Conservation (phyloP, 1,140 invertebrate species). For the Drosophila virilis region DNA sequence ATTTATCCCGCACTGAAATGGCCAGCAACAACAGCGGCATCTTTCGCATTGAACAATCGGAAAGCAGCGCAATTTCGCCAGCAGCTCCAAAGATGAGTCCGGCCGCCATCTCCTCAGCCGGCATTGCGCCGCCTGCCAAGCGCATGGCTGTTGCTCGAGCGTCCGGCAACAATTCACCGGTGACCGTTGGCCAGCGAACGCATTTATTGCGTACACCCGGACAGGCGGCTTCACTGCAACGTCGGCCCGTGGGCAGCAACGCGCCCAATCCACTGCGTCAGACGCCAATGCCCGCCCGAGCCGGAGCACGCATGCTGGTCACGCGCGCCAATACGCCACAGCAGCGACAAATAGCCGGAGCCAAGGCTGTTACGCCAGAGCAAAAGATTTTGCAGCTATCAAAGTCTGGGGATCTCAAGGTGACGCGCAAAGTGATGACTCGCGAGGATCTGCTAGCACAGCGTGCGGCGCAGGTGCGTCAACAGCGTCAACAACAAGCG, state of each 20-base stretch:
- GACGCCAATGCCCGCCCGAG: constrained; percentile 27
- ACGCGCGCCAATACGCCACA: constrained; percentile 32
- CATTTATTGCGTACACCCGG: constrained; percentile 60
- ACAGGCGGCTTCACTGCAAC: constrained; percentile 43
- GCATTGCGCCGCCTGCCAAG: constrained; percentile 20
- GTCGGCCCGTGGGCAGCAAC: constrained; percentile 33
- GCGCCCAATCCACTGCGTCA: constrained; percentile 41
- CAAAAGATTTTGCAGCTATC: constrained; percentile 82
- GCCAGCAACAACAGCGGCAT: constrained; percentile 65
- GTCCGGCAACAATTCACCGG: constrained; percentile 48
- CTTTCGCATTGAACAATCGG: constrained; percentile 57
- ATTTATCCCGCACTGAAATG: constrained; percentile 70
- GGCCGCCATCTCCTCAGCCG: neutral
- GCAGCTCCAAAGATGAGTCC: constrained; percentile 41
- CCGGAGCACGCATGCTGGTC: constrained; percentile 37
- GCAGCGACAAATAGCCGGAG: constrained; percentile 29
- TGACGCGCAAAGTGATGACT: constrained; percentile 81
- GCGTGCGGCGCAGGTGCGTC: constrained; percentile 54
- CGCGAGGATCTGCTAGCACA: constrained; percentile 69
- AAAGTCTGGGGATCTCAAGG: constrained; percentile 80
- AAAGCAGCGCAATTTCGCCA: constrained; percentile 28
- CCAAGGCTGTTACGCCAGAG: constrained; percentile 74
- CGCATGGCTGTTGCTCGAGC: constrained; percentile 43
- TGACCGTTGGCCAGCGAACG: constrained; percentile 59
- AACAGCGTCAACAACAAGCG: constrained; percentile 56